Evolutionary conservation across 2,888 invertebrate genomes (phyloP).

Genomic region (Seira musarum): DNA sequence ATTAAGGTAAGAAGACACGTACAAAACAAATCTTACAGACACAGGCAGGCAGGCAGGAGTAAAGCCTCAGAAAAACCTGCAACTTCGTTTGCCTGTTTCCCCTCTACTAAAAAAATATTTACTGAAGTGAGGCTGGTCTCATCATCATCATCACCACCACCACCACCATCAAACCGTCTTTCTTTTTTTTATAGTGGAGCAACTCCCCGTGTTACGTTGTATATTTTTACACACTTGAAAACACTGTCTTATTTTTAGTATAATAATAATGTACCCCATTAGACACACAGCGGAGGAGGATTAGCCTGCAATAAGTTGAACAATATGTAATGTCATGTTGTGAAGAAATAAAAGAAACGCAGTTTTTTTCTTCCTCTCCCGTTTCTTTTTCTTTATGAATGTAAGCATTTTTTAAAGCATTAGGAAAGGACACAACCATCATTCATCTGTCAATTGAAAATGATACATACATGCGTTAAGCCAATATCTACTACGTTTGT

Average conservation of each 20-base stretch:
- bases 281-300: slow-evolving; percentile 23
- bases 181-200: not conserved
- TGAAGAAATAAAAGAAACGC: slow-evolving; percentile 2
- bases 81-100: not conserved
- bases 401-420: slow-evolving; percentile 30
- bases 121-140: not conserved
- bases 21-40: not conserved
- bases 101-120: not conserved
- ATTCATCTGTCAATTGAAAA: slow-evolving; percentile 49
- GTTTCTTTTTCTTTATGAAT: slow-evolving; percentile 10
- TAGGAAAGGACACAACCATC: slow-evolving; percentile 33
- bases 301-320: slow-evolving; percentile 44
- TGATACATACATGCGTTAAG: slow-evolving; percentile 19
- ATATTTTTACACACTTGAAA: slow-evolving; percentile 28
- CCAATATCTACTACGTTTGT: too few relatives aligned
- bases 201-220: slow-evolving; percentile 42
- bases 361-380: not conserved
- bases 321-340: slow-evolving; percentile 40
- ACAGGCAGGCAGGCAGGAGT: too few relatives aligned
- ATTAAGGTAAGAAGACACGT: not conserved
- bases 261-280: not conserved
- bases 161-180: slow-evolving; percentile 7
- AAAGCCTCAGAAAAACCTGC: not conserved
- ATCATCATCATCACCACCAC: slow-evolving; percentile 27
- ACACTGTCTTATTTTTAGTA: not conserved